Percentiles rank a stretch among this genome's conserved stretches.
Conservation (phyloP, 2,888 invertebrate genomes). For the Masnerella sp. region DNA sequence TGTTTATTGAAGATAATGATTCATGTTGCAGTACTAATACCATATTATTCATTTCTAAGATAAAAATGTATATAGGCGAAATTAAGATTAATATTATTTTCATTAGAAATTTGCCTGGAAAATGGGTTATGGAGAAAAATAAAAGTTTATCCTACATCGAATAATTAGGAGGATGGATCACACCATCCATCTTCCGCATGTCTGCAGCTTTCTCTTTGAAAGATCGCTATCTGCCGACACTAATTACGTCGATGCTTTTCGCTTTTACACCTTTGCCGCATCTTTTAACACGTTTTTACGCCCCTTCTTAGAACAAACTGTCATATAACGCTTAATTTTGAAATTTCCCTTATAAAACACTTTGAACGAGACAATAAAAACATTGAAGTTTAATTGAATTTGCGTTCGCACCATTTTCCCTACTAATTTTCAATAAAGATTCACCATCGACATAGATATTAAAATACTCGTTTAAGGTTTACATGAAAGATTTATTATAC, state of each 20-base stretch:
- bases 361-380: constrained; percentile 32
- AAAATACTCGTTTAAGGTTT: constrained; percentile 5
- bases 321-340: constrained; percentile 33
- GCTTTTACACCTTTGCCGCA: constrained; percentile 57
- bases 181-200: constrained; percentile 56
- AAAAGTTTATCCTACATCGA: constrained; percentile 57
- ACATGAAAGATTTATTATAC: constrained; percentile 25
- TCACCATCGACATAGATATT: constrained; percentile 29
- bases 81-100: constrained; percentile 46
- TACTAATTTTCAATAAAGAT: constrained; percentile 43
- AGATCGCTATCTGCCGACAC: constrained; percentile 60
- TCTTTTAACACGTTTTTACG: constrained; percentile 53
- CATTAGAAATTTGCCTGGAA: constrained; percentile 23
- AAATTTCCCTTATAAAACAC: constrained; percentile 20
- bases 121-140: constrained; percentile 44
- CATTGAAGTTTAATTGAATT: constrained; percentile 44
- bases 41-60: background rate
- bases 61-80: background rate
- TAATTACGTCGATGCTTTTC: constrained; percentile 61
- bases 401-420: constrained; percentile 8
- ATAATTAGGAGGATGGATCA: constrained; percentile 56
- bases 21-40: too few species aligned
- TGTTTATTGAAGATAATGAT: too few species aligned
- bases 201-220: constrained; percentile 57
- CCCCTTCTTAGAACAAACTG: constrained; percentile 39